Percentiles rank a stretch among this genome's conserved stretches.
Evolutionary conservation across 1,140 invertebrate species (phyloP).

Genomic region (Propsilocerus akamusi): DNA sequence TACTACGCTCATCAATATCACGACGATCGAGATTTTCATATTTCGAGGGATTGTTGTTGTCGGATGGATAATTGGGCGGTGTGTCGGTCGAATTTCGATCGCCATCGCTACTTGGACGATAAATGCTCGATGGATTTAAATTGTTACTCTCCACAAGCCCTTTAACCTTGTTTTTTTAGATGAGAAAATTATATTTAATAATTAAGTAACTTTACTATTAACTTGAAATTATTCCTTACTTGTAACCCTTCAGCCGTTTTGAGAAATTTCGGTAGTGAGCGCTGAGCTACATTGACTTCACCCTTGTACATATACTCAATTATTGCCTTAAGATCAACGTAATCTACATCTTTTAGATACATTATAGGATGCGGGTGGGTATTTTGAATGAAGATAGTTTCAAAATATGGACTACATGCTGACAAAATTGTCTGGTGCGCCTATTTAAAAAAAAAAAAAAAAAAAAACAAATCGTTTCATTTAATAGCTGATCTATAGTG

Average conservation of each 20-base stretch:
- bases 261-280: constrained; percentile 70
- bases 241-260: constrained; percentile 81
- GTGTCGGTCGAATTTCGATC: background rate
- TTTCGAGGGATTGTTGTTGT: background rate
- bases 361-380: constrained; percentile 82
- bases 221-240: constrained; percentile 29
- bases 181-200: too few relatives aligned
- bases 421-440: constrained; percentile 87
- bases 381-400: constrained; percentile 81
- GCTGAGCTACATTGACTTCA: constrained; percentile 74
- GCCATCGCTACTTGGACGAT: background rate
- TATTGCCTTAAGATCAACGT: constrained; percentile 68
- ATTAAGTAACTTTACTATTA: background rate
- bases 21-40: too few relatives aligned
- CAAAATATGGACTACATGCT: constrained; percentile 88
- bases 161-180: too few relatives aligned
- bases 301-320: constrained; percentile 85
- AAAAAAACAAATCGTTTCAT: background rate
- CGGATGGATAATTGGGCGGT: background rate
- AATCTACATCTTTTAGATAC: constrained; percentile 76
- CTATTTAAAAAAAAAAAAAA: constrained; percentile 24
- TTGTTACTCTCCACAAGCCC: background rate
- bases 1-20: too few relatives aligned
- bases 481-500: background rate
- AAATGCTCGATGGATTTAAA: too few relatives aligned